These are phyloP conservation scores for Varanus salvator DNA, from an alignment of 2,113 vertebrate genomes.

Conservation along the genomic window DNA sequence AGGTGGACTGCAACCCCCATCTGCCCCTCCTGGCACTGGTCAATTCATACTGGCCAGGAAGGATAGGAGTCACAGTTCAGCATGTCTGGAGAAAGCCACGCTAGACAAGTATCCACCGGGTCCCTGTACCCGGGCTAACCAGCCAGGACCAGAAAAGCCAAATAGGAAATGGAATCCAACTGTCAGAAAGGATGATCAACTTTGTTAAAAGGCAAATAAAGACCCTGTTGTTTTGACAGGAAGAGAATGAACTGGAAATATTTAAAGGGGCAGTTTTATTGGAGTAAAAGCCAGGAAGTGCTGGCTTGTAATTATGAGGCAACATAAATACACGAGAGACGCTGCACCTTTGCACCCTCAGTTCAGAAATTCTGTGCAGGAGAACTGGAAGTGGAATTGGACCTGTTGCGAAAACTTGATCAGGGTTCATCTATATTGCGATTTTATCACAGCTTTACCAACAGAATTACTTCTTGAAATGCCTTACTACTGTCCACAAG, in stretches of 20 bases:
- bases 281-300: background rate
- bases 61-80: too few relatives aligned
- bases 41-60: too few relatives aligned
- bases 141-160: background rate
- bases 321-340: background rate
- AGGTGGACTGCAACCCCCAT: too few relatives aligned
- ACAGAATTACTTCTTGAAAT: background rate
- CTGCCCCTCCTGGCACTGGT: too few relatives aligned
- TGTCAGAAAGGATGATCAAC: background rate
- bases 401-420: background rate
- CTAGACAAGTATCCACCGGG: too few relatives aligned
- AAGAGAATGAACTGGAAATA: background rate
- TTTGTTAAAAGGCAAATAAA: background rate
- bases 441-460: background rate
- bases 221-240: background rate
- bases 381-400: background rate
- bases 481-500: background rate
- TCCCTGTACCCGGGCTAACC: background rate
- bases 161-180: background rate
- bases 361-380: background rate
- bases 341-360: background rate
- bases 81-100: too few relatives aligned
- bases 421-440: background rate
- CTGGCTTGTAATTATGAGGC: background rate
- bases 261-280: background rate